Base-by-base conservation (phyloP, 2,888 invertebrate genomes). In the Agriotes lineatus region DNA sequence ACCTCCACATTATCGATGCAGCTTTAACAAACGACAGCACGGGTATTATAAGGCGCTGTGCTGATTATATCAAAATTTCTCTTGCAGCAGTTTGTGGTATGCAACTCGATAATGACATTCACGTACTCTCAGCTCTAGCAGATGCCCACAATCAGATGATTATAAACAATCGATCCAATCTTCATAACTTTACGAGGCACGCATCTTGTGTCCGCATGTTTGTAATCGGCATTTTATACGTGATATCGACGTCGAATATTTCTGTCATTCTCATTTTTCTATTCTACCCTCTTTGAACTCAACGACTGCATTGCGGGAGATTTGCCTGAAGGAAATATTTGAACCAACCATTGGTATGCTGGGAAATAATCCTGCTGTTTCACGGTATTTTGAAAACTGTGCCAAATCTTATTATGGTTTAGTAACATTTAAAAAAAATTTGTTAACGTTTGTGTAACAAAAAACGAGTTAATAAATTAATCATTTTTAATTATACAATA, bases 81-180 rank as follows among this genome's bases (percentile, higher is more conserved):
- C 61, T 52, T 33, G n/a, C 9, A 57, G 45, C 56, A 37, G 37
- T 62, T 22, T 35, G 45, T 37, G 60, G 66, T 62, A 61, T 48
- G 64, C 60, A 66, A 39, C 58, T 54, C 45, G 54, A 67, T 70
- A 70, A 70, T 70, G 67, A 70, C 64, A 59, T 64, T 67, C 70
- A 70, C 57, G 70, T 64, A 65, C 35, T 33, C 10, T n/a, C n/a
- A n/a, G n/a, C n/a, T 2, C 25, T 12, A 56, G 54, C 50, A 56
- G 66, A 63, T 62, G 62, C 56, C 39, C 54, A 70, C 44, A 61
- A 70, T 62, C 58, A 39, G 56, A 70, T 48, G 71, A 65, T 52
- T 68, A 68, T 71, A 65, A 71, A 65, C 64, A 68, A 57, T 68
- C 45, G 71, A 71, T 71, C 33, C 52, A 44, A 68, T 68, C 68